Conservation (phyloP, 2,888 invertebrate species). For the Chirona hameri region DNA sequence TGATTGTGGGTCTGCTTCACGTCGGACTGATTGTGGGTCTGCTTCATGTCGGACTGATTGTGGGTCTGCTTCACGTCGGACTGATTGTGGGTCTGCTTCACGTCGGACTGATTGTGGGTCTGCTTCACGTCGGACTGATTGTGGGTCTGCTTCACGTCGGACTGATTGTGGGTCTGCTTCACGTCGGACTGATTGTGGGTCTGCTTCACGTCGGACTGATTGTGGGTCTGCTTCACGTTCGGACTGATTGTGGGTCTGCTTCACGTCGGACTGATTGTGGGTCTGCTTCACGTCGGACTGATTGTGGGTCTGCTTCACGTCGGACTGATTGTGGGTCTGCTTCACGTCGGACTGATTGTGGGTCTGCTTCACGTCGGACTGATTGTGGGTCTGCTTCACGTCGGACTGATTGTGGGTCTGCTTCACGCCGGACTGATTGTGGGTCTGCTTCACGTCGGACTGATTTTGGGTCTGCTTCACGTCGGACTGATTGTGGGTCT, state of each 20-base stretch:
- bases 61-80: constrained; percentile 34
- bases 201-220: constrained; percentile 34
- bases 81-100: constrained; percentile 32
- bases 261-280: constrained; percentile 33
- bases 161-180: constrained; percentile 31
- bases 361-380: constrained; percentile 34
- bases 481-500: not conserved
- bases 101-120: constrained; percentile 4
- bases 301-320: constrained; percentile 34
- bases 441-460: constrained; percentile 34
- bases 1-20: constrained; percentile 34
- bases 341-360: constrained; percentile 33
- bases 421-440: constrained; percentile 33
- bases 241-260: not conserved
- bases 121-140: constrained; percentile 34
- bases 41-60: constrained; percentile 31
- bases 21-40: not conserved
- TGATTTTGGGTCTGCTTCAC: constrained; percentile 34
- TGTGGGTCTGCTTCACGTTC: constrained; percentile 34
- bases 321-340: not conserved
- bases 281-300: constrained; percentile 34
- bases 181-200: constrained; percentile 7
- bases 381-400: constrained; percentile 34
- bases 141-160: constrained; percentile 34
- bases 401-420: not conserved